phyloP scores from a whole-genome alignment of 2,888 invertebrate genomes.

The Pilophorus perplexus region DNA sequence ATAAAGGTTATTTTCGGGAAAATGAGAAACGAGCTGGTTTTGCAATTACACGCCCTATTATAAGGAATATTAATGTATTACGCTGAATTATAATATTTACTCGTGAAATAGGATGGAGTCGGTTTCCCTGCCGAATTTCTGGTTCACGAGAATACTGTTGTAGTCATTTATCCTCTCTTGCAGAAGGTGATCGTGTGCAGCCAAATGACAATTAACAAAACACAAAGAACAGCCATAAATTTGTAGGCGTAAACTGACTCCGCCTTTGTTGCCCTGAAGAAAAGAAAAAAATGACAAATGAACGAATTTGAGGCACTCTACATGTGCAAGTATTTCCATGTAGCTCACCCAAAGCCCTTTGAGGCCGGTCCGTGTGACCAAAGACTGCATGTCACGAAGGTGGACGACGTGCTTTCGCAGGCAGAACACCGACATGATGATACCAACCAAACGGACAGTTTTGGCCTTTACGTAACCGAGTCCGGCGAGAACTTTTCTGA shows the following conservation, averaged over 20 bases:
- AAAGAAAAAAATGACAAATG: neutral
- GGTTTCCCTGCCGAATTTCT: constrained; percentile 74
- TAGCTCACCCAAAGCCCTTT: constrained; percentile 77
- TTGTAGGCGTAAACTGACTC: constrained; percentile 81
- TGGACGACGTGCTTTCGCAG: constrained; percentile 76
- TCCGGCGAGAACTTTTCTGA: constrained; percentile 64
- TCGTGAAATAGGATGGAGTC: constrained; percentile 87
- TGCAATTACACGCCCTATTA: too few relatives aligned
- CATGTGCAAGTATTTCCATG: neutral
- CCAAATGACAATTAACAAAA: constrained; percentile 84
- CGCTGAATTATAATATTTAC: constrained; percentile 61
- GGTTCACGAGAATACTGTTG: constrained; percentile 78
- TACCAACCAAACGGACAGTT: constrained; percentile 78
- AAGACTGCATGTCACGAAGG: constrained; percentile 78
- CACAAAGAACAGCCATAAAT: constrained; percentile 85
- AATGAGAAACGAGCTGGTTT: too few relatives aligned
- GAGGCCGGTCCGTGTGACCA: constrained; percentile 85
- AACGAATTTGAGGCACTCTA: neutral
- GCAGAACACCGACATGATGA: constrained; percentile 74
- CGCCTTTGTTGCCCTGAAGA: constrained; percentile 89
- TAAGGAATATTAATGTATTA: too few relatives aligned
- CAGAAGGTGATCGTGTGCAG: constrained; percentile 82
- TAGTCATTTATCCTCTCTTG: constrained; percentile 86
- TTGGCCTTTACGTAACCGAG: constrained; percentile 75
- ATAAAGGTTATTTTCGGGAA: too few relatives aligned